Conservation (phyloP, 2,113 vertebrate genomes). For the Oriolus oriolus region DNA sequence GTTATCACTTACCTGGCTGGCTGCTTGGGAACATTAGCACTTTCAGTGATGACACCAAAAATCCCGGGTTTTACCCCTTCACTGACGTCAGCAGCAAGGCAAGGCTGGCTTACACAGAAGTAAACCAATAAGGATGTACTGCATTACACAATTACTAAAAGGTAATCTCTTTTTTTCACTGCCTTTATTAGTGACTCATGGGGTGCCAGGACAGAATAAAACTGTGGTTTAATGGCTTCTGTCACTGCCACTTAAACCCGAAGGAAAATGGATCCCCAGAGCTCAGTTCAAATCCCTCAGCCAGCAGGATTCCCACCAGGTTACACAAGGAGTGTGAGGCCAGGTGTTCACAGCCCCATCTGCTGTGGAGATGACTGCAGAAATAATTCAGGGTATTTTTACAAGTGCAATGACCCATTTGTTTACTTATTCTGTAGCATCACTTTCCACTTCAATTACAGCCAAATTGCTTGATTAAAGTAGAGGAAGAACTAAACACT, state of each 20-base stretch:
- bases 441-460: neutral
- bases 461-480: neutral
- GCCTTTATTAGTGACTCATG: slow-evolving; percentile 35
- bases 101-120: neutral
- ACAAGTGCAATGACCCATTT: neutral
- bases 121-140: slow-evolving; percentile 32
- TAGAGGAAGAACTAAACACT: neutral
- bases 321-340: neutral
- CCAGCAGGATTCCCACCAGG: neutral
- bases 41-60: neutral
- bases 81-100: slow-evolving; percentile 8
- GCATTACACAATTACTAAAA: neutral
- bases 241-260: neutral
- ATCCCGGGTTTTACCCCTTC: neutral
- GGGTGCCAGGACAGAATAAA: neutral
- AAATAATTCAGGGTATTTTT: neutral
- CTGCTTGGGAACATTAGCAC: neutral
- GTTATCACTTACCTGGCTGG: neutral
- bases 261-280: neutral
- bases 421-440: neutral
- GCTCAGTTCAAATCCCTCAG: neutral
- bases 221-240: neutral
- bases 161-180: neutral
- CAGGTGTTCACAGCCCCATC: neutral
- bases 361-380: neutral